A percentile compares a stretch with the other conserved stretches of the same genome.
Evolutionary conservation across 2,888 invertebrate genomes (phyloP).

Genomic region (Drosophila helvetica): DNA sequence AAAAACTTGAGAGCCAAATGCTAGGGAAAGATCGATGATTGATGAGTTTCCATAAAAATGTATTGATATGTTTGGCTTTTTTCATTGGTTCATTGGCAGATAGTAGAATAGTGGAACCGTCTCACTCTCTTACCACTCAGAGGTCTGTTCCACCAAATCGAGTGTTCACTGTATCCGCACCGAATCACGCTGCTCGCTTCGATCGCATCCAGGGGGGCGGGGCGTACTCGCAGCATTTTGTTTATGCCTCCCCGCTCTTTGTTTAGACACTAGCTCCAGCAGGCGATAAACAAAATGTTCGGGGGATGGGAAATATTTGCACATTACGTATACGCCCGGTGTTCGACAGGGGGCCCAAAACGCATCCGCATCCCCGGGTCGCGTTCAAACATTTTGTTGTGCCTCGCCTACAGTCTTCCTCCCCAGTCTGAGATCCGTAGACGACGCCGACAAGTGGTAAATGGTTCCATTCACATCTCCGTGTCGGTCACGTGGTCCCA

Average conservation of each 20-base stretch:
- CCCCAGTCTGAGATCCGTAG: background rate
- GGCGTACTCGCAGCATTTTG: constrained; percentile 11
- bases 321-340: constrained; percentile 46
- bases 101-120: background rate
- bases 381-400: background rate
- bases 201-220: background rate
- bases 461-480: constrained; percentile 1
- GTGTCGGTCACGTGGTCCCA: constrained; percentile 1
- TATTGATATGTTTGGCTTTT: background rate
- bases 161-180: background rate
- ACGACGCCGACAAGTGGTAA: background rate
- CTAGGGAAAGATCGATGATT: background rate
- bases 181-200: background rate
- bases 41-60: background rate
- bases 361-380: background rate
- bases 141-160: background rate
- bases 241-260: constrained; percentile 32
- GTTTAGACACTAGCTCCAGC: constrained; percentile 44
- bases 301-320: constrained; percentile 29
- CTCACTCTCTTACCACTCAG: background rate
- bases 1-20: background rate
- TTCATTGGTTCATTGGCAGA: background rate
- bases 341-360: background rate
- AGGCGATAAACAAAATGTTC: constrained; percentile 39
- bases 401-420: background rate